These are phyloP conservation scores for Diogma glabrata DNA, from an alignment of 2,888 invertebrate genomes.

Conservation along the genomic window DNA sequence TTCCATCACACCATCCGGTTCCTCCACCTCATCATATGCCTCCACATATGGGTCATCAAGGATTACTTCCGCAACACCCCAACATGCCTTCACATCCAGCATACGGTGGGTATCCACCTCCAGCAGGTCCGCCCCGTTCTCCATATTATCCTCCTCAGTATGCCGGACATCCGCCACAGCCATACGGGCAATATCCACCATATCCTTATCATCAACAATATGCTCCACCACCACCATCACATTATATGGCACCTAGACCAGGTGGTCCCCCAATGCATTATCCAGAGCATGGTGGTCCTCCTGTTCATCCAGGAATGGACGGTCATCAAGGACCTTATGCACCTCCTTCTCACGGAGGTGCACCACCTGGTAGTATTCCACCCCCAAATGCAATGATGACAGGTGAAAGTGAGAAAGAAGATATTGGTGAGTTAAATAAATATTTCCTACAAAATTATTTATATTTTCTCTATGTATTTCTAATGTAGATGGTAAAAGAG, in stretches of 20 bases:
- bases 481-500: constrained; percentile 20
- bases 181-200: constrained; percentile 31
- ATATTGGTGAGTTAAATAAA: constrained; percentile 15
- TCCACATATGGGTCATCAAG: constrained; percentile 29
- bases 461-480: constrained; percentile 3
- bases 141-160: constrained; percentile 37
- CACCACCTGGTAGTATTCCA: constrained; percentile 16
- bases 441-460: background rate
- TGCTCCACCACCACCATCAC: constrained; percentile 30
- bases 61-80: constrained; percentile 30
- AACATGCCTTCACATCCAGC: constrained; percentile 27
- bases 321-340: constrained; percentile 24
- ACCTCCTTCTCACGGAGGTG: constrained; percentile 19
- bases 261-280: constrained; percentile 21
- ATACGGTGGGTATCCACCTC: constrained; percentile 33
- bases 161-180: constrained; percentile 32
- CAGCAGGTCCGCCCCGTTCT: constrained; percentile 30
- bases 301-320: constrained; percentile 22
- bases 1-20: constrained; percentile 28
- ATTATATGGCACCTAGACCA: constrained; percentile 29
- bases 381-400: constrained; percentile 19
- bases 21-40: constrained; percentile 28
- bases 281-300: constrained; percentile 20
- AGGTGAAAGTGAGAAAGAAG: constrained; percentile 18
- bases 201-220: constrained; percentile 36